These are phyloP conservation scores for Chrysodeixis includens DNA, from an alignment of 2,888 invertebrate genomes.

Conservation along the genomic window DNA sequence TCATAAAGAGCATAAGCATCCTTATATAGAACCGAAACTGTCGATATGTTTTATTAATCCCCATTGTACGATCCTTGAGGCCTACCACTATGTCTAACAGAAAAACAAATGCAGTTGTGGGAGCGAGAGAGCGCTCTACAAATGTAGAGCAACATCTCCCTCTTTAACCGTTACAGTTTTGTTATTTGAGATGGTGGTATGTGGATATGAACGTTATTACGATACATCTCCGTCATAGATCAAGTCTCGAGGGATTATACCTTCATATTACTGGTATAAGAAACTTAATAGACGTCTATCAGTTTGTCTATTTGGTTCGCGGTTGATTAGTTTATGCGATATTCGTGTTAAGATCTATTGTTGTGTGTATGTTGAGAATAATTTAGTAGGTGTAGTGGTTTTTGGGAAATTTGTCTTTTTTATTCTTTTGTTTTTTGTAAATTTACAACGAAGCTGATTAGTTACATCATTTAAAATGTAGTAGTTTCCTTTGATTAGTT, in stretches of 20 bases:
- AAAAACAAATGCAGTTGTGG: too few species aligned
- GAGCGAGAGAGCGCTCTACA: too few species aligned
- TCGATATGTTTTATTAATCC: conserved; percentile 34
- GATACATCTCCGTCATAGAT: neutral
- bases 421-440: too few species aligned
- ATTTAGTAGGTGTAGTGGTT: neutral
- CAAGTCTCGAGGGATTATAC: neutral
- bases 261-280: neutral
- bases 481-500: too few species aligned
- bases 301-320: neutral
- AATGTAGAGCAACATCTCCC: too few species aligned
- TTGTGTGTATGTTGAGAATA: neutral
- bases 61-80: conserved; percentile 8
- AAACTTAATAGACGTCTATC: neutral
- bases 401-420: neutral
- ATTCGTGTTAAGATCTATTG: neutral
- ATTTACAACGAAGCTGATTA: too few species aligned
- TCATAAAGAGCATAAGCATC: neutral
- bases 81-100: too few species aligned
- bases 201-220: conserved; percentile 7
- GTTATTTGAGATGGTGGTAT: too few species aligned
- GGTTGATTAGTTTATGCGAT: neutral
- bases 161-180: too few species aligned
- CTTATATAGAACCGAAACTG: neutral
- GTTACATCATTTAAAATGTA: too few species aligned